phyloP scores from a whole-genome alignment of 2,888 invertebrate species.

The Cephus spinipes region DNA sequence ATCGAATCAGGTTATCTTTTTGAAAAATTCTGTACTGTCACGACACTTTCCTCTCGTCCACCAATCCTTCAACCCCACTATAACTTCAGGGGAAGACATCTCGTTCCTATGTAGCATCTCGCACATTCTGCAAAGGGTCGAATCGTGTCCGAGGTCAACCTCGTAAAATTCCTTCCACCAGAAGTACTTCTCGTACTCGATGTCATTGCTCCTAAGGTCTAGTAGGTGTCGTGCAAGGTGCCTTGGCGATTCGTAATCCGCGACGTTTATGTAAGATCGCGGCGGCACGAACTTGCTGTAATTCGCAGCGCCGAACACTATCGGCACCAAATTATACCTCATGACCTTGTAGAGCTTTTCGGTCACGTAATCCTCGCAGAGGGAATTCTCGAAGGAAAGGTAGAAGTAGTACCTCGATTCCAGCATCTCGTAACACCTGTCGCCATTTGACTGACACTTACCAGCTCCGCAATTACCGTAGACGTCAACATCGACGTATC shows the following conservation, averaged over 20 bases:
- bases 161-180: conserved; percentile 68
- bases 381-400: conserved; percentile 75
- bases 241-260: conserved; percentile 68
- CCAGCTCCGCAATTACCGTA: conserved; percentile 69
- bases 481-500: conserved; percentile 69
- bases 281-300: conserved; percentile 70
- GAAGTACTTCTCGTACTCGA: conserved; percentile 71
- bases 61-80: background rate
- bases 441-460: conserved; percentile 13
- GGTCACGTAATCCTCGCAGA: conserved; percentile 75
- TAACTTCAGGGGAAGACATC: background rate
- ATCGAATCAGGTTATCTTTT: background rate
- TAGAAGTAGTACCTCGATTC: conserved; percentile 75
- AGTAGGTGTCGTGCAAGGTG: conserved; percentile 69
- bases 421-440: conserved; percentile 64
- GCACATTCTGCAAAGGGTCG: conserved; percentile 13
- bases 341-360: conserved; percentile 71
- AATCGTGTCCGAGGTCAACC: conserved; percentile 21
- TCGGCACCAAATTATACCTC: conserved; percentile 73
- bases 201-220: conserved; percentile 67
- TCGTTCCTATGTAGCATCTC: conserved; percentile 5
- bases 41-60: background rate
- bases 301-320: conserved; percentile 75
- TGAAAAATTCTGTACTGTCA: background rate
- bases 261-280: conserved; percentile 71